A percentile compares a stretch with the other conserved stretches of the same genome.
Conservation (phyloP, 2,888 invertebrate species). For the Oxystoma pomonae region DNA sequence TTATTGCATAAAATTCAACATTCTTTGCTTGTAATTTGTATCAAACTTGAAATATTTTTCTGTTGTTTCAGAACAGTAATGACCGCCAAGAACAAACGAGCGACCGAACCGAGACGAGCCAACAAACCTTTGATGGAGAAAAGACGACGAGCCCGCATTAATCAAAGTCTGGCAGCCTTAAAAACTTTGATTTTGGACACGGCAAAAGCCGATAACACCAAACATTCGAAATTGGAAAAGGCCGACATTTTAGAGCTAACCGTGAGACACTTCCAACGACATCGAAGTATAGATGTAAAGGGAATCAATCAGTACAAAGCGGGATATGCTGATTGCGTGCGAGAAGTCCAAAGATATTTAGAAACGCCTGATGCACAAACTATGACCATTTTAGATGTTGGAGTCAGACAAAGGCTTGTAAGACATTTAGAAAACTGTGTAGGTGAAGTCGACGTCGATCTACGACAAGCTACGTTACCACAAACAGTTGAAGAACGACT, state of each 20-base stretch:
- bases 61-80: conserved; percentile 29
- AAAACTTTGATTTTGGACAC: conserved; percentile 69
- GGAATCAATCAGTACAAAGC: conserved; percentile 62
- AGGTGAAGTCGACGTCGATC: conserved; percentile 57
- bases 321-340: conserved; percentile 62
- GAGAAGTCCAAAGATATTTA: conserved; percentile 58
- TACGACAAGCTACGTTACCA: conserved; percentile 31
- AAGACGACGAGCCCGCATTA: conserved; percentile 67
- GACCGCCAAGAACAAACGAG: conserved; percentile 44
- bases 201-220: conserved; percentile 63
- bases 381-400: conserved; percentile 54
- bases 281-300: conserved; percentile 62
- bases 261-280: conserved; percentile 74
- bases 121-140: conserved; percentile 80
- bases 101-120: conserved; percentile 54
- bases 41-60: too few relatives aligned
- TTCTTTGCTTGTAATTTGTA: too few relatives aligned
- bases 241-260: conserved; percentile 82
- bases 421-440: conserved; percentile 59
- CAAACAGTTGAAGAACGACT: conserved; percentile 29
- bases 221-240: conserved; percentile 80
- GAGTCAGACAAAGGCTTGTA: conserved; percentile 55
- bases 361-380: conserved; percentile 60
- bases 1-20: too few relatives aligned
- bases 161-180: conserved; percentile 68